Conservation (phyloP, 2,797 vertebrate species). For the Epinephelus malabaricus region DNA sequence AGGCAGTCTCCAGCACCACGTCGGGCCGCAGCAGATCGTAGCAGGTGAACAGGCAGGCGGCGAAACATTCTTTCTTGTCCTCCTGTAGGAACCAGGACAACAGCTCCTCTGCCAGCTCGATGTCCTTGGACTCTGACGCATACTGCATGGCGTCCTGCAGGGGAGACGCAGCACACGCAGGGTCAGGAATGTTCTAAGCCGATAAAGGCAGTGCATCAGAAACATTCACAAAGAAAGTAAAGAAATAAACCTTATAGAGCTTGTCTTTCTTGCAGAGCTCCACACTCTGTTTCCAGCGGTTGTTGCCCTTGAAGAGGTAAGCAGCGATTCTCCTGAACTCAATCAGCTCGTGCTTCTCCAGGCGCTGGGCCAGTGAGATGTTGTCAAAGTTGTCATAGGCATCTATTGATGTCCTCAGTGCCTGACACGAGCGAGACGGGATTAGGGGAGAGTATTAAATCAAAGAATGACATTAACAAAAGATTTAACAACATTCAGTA, state of each 20-base stretch:
- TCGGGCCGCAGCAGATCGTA: constrained; percentile 98
- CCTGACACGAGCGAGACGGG: constrained; percentile 77
- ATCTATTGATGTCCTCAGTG: constrained; percentile 98
- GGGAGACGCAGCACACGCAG: neutral
- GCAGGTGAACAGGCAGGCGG: constrained; percentile 98
- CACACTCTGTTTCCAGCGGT: constrained; percentile 99
- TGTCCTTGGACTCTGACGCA: constrained; percentile 86
- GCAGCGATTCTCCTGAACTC: constrained; percentile 99
- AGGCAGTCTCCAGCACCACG: constrained; percentile 98
- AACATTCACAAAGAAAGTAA: neutral
- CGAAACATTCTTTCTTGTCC: constrained; percentile 97
- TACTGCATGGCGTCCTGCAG: constrained; percentile 87
- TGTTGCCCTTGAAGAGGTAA: constrained; percentile 99
- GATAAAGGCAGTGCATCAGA: neutral
- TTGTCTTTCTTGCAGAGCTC: constrained; percentile 99
- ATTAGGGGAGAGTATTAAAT: neutral
- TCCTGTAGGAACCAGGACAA: constrained; percentile 97
- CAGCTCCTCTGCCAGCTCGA: constrained; percentile 93
- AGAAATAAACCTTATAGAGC: constrained; percentile 91
- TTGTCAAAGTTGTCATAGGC: constrained; percentile 99
- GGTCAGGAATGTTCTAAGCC: neutral
- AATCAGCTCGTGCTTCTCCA: constrained; percentile 98
- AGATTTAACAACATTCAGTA: fast-evolving
- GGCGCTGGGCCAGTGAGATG: constrained; percentile 96
- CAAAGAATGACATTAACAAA: neutral